Conservation (phyloP, 1,140 invertebrate genomes). For the Leptinotarsa defecta region DNA sequence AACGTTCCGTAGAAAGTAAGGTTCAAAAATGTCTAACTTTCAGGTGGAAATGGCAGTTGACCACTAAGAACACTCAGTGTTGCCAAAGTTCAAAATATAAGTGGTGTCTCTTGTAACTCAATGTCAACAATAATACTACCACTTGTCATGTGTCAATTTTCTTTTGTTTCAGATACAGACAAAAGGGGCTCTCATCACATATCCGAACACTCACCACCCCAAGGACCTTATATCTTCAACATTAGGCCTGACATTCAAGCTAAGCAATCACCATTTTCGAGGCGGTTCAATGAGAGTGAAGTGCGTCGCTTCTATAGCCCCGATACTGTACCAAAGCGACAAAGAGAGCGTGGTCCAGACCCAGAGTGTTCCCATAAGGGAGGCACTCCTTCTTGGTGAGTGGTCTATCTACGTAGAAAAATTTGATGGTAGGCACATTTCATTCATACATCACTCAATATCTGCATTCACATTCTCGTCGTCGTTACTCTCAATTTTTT, state of each 20-base stretch:
- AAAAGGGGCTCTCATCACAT: constrained; percentile 57
- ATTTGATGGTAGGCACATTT: constrained; percentile 15
- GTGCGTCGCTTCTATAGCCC: constrained; percentile 64
- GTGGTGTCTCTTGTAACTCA: too few species aligned
- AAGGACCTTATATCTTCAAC: constrained; percentile 63
- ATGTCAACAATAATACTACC: too few species aligned
- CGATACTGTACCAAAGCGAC: constrained; percentile 63
- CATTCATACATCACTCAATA: neutral
- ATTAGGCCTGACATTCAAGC: constrained; percentile 61
- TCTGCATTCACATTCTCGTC: too few species aligned
- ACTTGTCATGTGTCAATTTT: too few species aligned
- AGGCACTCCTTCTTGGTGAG: constrained; percentile 64
- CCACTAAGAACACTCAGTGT: too few species aligned
- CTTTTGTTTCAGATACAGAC: constrained; percentile 55
- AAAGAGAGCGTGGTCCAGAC: constrained; percentile 61
- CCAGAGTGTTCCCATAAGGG: constrained; percentile 58
- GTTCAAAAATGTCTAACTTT: too few species aligned
- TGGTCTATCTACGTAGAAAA: constrained; percentile 31
- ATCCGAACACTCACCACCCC: constrained; percentile 59
- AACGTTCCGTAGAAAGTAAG: too few species aligned
- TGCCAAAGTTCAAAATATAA: too few species aligned
- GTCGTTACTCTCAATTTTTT: too few species aligned
- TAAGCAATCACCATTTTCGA: constrained; percentile 59
- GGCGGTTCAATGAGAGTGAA: constrained; percentile 64
- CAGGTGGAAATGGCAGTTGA: too few species aligned